phyloP scores from a whole-genome alignment of 2,888 invertebrate genomes.

The Oscheius sp. region DNA sequence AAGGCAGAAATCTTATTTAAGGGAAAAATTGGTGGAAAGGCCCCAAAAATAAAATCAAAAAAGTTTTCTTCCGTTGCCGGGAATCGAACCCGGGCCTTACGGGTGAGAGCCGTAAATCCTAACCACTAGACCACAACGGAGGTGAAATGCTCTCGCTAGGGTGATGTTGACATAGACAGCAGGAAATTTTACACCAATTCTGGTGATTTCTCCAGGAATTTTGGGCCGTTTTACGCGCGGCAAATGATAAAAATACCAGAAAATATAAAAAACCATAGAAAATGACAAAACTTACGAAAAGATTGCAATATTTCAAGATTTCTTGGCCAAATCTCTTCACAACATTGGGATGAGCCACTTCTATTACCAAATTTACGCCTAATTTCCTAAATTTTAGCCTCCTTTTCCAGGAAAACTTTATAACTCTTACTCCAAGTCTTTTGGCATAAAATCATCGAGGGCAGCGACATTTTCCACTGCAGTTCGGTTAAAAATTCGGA shows the following conservation, averaged over 20 bases:
- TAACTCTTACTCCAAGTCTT: slow-evolving; percentile 44
- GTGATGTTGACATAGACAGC: background rate
- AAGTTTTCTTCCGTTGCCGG: slow-evolving; percentile 55
- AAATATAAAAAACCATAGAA: slow-evolving; percentile 64
- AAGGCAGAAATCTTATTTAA: background rate
- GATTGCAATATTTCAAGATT: slow-evolving; percentile 76
- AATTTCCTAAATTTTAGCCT: slow-evolving; percentile 39
- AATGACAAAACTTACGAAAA: slow-evolving; percentile 76
- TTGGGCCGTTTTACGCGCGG: background rate
- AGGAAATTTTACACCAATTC: no score
- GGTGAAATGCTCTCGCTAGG: background rate
- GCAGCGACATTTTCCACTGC: slow-evolving; percentile 55
- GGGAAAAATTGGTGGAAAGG: background rate
- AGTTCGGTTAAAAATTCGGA: slow-evolving; percentile 68
- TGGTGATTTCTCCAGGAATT: background rate
- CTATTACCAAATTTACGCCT: slow-evolving; percentile 74
- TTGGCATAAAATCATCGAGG: slow-evolving; percentile 52
- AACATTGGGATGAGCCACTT: slow-evolving; percentile 78
- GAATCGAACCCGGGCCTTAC: slow-evolving; percentile 62
- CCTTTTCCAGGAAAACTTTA: background rate
- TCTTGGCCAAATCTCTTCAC: slow-evolving; percentile 74
- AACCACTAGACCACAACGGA: slow-evolving; percentile 47
- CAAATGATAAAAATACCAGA: background rate
- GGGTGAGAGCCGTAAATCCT: slow-evolving; percentile 63
- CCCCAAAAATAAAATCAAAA: no score